These are phyloP conservation scores for Saturnia japonica DNA, from an alignment of 2,888 invertebrate genomes.

Conservation along the genomic window DNA sequence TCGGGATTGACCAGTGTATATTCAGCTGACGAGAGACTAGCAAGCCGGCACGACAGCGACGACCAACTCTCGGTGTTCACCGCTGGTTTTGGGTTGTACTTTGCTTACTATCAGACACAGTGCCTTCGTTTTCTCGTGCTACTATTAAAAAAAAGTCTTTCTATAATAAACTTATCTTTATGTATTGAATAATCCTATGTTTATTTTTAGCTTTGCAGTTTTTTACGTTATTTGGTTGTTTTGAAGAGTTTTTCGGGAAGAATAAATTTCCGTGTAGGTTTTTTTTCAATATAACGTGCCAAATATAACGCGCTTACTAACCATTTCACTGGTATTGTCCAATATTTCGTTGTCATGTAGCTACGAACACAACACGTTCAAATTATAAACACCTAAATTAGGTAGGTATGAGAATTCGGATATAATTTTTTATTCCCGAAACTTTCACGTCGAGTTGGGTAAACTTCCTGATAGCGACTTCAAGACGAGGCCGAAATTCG, in stretches of 20 bases:
- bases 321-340: background rate
- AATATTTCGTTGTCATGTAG: background rate
- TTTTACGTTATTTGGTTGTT: background rate
- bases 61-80: too few relatives aligned
- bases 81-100: too few relatives aligned
- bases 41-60: too few relatives aligned
- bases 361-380: background rate
- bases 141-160: constrained; percentile 21
- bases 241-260: background rate
- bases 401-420: background rate
- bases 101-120: too few relatives aligned
- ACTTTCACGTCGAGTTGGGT: background rate
- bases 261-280: background rate
- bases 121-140: too few relatives aligned
- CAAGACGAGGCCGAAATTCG: constrained; percentile 54
- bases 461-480: constrained; percentile 39
- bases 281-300: background rate
- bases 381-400: background rate
- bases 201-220: background rate
- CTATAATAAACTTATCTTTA: background rate
- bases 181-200: background rate
- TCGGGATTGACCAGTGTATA: too few relatives aligned
- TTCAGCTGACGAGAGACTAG: too few relatives aligned
- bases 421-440: background rate
- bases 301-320: background rate